Evolutionary conservation across 2,888 invertebrate species (phyloP), one percentile per base, ranked within the genome.

Genomic region (Matsumyia berberina): DNA sequence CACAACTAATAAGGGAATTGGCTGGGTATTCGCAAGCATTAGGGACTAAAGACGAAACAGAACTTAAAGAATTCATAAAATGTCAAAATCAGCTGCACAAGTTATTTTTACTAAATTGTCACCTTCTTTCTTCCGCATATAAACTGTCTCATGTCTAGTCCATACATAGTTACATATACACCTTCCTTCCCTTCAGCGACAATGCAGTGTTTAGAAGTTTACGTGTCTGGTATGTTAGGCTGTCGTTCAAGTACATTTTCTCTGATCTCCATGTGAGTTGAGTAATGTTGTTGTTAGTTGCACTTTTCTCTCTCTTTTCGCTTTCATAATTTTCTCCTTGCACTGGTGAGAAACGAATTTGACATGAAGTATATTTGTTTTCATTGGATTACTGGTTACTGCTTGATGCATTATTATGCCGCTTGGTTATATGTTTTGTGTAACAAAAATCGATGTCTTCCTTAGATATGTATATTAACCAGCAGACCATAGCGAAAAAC

Each of bases 1-100:
- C 51, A 51, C 2, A 51, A 46, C 12, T 31, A 24, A 5, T 46
- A 9, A 46, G 17, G 9, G 19, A 2, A 46, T 46, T 51, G n/a
- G 24, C 39, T 57, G 58, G 58, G 42, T 42, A 60, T 29, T 60
- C 39, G 39, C 39, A 58, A 24, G 39, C 24, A 58, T 58, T 15
- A 1, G 44, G 37, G 33, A 24, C 39, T 35, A 33, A 53, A 53
- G 12, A 31, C 24, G 51, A n/a, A n/a, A 49, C 49, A 24, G 1
- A 24, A 29, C 29, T 3, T 3, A 24, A 1, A 24, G 24, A 24
- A 24, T 24, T 24, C 24, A 24, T 24, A 24, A 4, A 1, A 3
- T 49, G n/a, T 24, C 6, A 49, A 49, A 49, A 49, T 49, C 49
- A 29, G 24, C 49, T 29, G 29, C 15, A 57, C 57, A 57, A 35